Evolutionary conservation across 2,113 vertebrate species (phyloP).

Genomic region (Orcinus orca): DNA sequence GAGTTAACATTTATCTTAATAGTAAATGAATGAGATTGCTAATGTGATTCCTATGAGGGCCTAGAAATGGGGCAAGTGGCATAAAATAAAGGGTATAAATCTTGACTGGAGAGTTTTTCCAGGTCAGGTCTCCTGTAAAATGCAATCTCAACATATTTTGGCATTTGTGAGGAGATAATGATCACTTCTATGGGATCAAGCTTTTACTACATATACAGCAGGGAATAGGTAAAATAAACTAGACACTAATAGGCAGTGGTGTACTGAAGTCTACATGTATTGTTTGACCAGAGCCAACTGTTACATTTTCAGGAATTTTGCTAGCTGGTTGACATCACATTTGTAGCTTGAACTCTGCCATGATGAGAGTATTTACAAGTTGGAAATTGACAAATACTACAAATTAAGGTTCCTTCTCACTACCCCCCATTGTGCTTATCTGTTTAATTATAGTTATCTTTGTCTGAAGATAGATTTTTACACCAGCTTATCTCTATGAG

Average conservation of each 20-base stretch:
- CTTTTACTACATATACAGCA: neutral
- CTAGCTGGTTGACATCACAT: neutral
- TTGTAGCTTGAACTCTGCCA: neutral
- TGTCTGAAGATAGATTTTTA: neutral
- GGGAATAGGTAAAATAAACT: neutral
- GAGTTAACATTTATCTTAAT: neutral
- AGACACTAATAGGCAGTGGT: neutral
- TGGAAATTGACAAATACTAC: neutral
- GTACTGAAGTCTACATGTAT: neutral
- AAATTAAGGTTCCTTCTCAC: neutral
- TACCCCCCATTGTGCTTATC: neutral
- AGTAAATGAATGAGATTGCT: neutral
- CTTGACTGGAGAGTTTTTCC: neutral
- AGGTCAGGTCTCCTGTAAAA: neutral
- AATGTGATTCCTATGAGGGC: neutral
- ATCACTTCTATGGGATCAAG: neutral
- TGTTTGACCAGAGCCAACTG: neutral
- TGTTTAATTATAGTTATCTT: neutral
- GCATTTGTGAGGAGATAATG: neutral
- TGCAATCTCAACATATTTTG: neutral
- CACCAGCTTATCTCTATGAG: neutral
- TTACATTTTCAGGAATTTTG: neutral
- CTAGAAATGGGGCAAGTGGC: neutral
- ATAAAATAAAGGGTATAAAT: neutral
- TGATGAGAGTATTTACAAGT: neutral